phyloP scores from a whole-genome alignment of 1,140 invertebrate genomes.

The Atopsyche davidsoni region DNA sequence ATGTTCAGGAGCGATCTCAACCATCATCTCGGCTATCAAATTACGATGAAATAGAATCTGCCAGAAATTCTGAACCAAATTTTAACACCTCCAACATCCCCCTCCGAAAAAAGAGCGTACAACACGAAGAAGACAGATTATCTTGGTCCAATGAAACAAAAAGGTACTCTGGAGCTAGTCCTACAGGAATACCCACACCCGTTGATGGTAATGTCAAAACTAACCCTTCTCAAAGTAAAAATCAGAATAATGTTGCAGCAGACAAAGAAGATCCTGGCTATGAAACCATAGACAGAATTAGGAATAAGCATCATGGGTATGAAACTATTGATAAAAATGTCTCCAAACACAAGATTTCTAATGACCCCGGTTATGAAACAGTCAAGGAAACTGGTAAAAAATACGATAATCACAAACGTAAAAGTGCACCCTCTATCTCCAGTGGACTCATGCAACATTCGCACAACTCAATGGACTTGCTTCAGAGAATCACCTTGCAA shows the following conservation, averaged over 20 bases:
- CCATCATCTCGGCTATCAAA: conserved; percentile 27
- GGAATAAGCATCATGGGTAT: conserved; percentile 44
- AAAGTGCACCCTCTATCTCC: conserved; percentile 21
- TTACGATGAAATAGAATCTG: conserved; percentile 27
- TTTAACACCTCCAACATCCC: conserved; percentile 37
- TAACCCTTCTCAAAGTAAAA: conserved; percentile 30
- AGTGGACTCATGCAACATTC: conserved; percentile 18
- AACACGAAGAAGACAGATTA: conserved; percentile 22
- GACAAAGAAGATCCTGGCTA: conserved; percentile 46
- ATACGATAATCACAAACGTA: conserved; percentile 23
- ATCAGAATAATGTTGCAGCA: conserved; percentile 13
- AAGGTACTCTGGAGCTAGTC: conserved; percentile 22
- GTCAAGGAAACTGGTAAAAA: conserved; percentile 43
- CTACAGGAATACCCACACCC: conserved; percentile 10
- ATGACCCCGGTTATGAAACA: conserved; percentile 60
- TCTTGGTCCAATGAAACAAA: conserved; percentile 24
- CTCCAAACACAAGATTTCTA: conserved; percentile 37
- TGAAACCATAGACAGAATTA: conserved; percentile 44
- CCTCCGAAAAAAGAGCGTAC: conserved; percentile 34
- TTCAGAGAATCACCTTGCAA: conserved; percentile 18
- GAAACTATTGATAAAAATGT: conserved; percentile 43
- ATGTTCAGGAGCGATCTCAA: conserved; percentile 14
- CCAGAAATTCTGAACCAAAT: conserved; percentile 29
- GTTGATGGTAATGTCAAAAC: conserved; percentile 12
- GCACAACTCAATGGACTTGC: conserved; percentile 19